These are phyloP conservation scores for Alviniconcha marisindica DNA, from an alignment of 1,140 invertebrate genomes.

Conservation along the genomic window DNA sequence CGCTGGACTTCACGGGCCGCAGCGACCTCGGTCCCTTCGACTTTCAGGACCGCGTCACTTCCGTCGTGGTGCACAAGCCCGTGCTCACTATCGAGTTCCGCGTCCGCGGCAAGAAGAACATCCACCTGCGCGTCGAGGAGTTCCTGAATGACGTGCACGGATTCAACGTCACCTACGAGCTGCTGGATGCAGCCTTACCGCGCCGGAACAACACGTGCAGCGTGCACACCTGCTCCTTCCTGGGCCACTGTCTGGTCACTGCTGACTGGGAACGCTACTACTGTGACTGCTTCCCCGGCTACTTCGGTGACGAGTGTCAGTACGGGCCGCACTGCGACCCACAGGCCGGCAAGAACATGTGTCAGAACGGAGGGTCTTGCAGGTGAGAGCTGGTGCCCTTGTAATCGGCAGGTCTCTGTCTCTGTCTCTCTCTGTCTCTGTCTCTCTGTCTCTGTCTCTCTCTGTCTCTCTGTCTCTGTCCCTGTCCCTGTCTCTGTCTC, in stretches of 20 bases:
- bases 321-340: conserved; percentile 75
- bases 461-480: too few species aligned
- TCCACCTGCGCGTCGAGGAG: conserved; percentile 88
- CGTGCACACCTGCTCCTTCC: conserved; percentile 86
- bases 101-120: conserved; percentile 83
- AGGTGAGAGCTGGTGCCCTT: conserved; percentile 62
- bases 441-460: background rate
- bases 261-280: conserved; percentile 80
- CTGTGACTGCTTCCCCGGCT: conserved; percentile 75
- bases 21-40: conserved; percentile 65
- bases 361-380: conserved; percentile 73
- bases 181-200: conserved; percentile 77
- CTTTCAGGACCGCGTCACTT: conserved; percentile 71
- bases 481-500: too few species aligned
- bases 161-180: conserved; percentile 94
- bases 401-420: background rate
- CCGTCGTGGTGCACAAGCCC: conserved; percentile 82
- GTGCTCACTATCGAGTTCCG: conserved; percentile 89
- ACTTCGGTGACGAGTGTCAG: conserved; percentile 74
- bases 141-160: conserved; percentile 90
- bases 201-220: conserved; percentile 83
- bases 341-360: conserved; percentile 64
- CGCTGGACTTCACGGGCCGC: conserved; percentile 60
- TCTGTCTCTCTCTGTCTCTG: background rate
- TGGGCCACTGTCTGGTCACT: conserved; percentile 87